Base-by-base conservation (phyloP, 2,797 vertebrate genomes). In the Taeniopygia guttata region DNA sequence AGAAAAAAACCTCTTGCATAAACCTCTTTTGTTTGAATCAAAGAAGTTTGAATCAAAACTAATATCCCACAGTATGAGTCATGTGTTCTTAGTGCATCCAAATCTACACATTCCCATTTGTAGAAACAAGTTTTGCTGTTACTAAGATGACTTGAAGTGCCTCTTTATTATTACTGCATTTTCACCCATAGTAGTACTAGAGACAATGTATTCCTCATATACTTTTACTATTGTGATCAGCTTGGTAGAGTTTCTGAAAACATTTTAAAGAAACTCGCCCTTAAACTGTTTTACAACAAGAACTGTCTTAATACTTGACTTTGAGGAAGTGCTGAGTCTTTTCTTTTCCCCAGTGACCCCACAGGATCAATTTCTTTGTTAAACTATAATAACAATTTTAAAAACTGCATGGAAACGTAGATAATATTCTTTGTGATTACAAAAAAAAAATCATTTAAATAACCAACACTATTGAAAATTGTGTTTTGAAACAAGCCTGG, bases 281-380 rank as follows among this genome's bases (percentile, higher is more conserved):
- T 75, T 84, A 69, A 88, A 70, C 66, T 54, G 18, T 58, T 89
- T 92, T 84, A 78, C 64, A 91, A 46, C 13, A 36, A 72, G 63
- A 89, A 79, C 66, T 58, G 42, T 82, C 92, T 86, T 90, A 74
- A 58, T 63, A 43, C n/a, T 64, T 92, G 87, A 90, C 73, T 86
- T 86, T 84, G 51, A 80, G 82, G 82, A 92, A 90, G 25, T 75
- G 43, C 58, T 78, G 75, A 79, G 32, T 59, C 54, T 64, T 89
- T 95, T 59, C 54, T 64, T 89, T 95, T 75, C 63, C 49, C 77
- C 67, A 60, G 23, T 0, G 3, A 69, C 58, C 34, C 79, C 13
- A 5, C 38, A 79, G 60, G 46, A 84, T 93, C 73, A 77, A 36
- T 54, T 85, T 89, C 34, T 81, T 79, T 89, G 77, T 84, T 74